A percentile compares a stretch with the other conserved stretches of the same genome.
Conservation (phyloP, 1,140 invertebrate species). For the Meloidogyne exigua region DNA sequence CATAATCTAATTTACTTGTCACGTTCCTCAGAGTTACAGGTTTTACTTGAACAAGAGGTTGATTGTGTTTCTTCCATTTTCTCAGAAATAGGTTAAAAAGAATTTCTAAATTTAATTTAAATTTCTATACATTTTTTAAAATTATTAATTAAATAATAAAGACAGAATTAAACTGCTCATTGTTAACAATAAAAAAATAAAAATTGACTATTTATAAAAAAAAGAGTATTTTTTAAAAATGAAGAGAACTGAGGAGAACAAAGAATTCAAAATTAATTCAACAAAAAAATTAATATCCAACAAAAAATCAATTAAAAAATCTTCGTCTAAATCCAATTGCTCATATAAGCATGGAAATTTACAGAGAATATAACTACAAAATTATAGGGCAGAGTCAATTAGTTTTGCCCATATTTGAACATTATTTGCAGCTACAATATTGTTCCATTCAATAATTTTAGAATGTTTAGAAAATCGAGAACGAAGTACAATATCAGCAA, state of each 20-base stretch:
- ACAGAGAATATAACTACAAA: neutral
- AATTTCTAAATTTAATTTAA: neutral
- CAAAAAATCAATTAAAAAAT: too few relatives aligned
- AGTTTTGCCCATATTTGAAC: slow-evolving; percentile 34
- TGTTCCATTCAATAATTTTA: slow-evolving; percentile 17
- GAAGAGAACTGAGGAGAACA: neutral
- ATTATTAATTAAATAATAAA: neutral
- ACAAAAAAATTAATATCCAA: neutral
- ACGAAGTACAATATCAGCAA: slow-evolving; percentile 31
- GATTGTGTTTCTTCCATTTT: neutral
- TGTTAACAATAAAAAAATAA: neutral
- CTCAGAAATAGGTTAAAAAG: neutral
- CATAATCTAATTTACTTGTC: neutral
- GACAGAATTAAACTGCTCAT: neutral
- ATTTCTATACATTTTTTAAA: too few relatives aligned
- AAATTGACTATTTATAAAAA: neutral
- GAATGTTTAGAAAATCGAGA: slow-evolving; percentile 13
- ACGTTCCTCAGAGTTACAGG: neutral
- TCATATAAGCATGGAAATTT: neutral
- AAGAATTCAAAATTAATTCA: neutral
- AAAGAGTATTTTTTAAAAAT: neutral
- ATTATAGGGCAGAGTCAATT: slow-evolving; percentile 9
- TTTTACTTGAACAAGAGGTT: neutral
- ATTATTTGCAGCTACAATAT: slow-evolving; percentile 26
- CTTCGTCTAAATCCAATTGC: neutral